Conservation (phyloP, 2,888 invertebrate genomes). For the Eilema depressum region DNA sequence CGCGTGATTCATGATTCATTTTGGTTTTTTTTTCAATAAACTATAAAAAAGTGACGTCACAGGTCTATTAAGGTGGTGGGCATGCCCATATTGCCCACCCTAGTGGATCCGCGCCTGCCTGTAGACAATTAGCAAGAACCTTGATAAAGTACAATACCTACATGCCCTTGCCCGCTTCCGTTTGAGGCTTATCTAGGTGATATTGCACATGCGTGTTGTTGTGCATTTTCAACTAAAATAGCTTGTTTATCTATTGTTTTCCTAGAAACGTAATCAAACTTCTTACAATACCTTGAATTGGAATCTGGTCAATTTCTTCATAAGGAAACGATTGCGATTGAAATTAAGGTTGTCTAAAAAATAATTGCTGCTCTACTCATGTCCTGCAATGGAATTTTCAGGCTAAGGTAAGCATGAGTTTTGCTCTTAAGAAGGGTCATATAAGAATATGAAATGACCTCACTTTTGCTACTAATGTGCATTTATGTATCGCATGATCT, state of each 20-base stretch:
- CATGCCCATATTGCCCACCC: no score
- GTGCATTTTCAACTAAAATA: constrained; percentile 14
- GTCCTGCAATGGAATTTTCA: not conserved
- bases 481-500: no score
- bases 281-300: not conserved
- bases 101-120: no score
- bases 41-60: no score
- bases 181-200: constrained; percentile 51
- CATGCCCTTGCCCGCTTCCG: constrained; percentile 66
- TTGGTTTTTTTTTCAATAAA: no score
- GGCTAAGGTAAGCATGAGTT: not conserved
- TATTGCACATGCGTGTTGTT: constrained; percentile 34
- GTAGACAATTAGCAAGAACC: constrained; percentile 44
- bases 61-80: no score
- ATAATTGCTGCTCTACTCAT: not conserved
- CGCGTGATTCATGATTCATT: no score
- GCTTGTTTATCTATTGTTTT: constrained; percentile 10
- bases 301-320: not conserved
- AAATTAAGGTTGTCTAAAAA: constrained; percentile 42
- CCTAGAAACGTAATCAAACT: not conserved
- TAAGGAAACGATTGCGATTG: not conserved
- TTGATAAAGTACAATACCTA: constrained; percentile 43
- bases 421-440: not conserved
- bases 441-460: not conserved
- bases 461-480: no score